A percentile compares a stretch with the other conserved stretches of the same genome.
Evolutionary conservation across 1,140 invertebrate species (phyloP).

Genomic region (Vollenhovia emeryi): DNA sequence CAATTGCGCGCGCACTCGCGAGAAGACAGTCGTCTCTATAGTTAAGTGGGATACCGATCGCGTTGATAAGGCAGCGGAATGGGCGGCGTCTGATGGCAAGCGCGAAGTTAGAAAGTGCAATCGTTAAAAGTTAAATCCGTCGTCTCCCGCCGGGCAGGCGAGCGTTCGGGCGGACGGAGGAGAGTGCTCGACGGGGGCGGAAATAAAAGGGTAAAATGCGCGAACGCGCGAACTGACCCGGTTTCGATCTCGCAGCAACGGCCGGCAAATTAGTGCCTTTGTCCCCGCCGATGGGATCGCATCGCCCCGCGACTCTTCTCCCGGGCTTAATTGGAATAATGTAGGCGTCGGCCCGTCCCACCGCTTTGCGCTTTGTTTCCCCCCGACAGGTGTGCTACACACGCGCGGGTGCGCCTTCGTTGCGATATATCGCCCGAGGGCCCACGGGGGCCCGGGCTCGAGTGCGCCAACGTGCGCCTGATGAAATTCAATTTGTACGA

Average conservation of each 20-base stretch:
- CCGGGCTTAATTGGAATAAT: slow-evolving; percentile 17
- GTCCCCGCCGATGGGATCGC: background rate
- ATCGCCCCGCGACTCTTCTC: background rate
- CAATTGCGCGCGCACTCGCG: background rate
- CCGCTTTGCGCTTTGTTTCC: slow-evolving; percentile 4
- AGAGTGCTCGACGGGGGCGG: background rate
- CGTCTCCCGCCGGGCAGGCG: background rate
- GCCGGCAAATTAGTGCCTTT: slow-evolving; percentile 46
- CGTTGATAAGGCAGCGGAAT: background rate
- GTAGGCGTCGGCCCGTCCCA: background rate
- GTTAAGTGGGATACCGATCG: background rate
- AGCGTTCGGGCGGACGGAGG: background rate
- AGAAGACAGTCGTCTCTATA: background rate
- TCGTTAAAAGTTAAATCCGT: slow-evolving; percentile 13
- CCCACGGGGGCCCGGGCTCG: background rate
- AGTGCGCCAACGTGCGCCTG: background rate
- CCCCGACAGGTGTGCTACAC: background rate
- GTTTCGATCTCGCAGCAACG: slow-evolving; percentile 13
- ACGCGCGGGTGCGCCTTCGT: background rate
- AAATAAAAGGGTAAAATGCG: background rate
- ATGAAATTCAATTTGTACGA: slow-evolving; percentile 41
- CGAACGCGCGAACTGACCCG: background rate
- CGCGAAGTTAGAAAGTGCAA: background rate
- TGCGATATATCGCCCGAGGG: slow-evolving; percentile 9
- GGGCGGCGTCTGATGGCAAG: background rate